Evolutionary conservation across 2,797 vertebrate species (phyloP).

Genomic region (Anas bahamensis): DNA sequence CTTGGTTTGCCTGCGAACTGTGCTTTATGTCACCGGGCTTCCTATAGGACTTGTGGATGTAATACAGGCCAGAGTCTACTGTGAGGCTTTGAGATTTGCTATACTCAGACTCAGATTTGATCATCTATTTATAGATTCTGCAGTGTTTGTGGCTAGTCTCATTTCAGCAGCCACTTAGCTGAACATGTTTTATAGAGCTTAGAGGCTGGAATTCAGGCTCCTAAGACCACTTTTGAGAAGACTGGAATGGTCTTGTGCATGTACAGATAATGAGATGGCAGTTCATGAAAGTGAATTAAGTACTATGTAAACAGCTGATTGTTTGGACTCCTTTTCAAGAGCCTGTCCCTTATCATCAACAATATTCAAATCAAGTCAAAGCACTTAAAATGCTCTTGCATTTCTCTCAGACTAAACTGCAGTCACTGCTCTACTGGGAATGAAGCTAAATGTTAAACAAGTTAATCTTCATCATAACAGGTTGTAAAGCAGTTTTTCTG

Average conservation of each 20-base stretch:
- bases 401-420: conserved; percentile 40
- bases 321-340: conserved; percentile 2
- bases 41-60: neutral
- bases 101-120: neutral
- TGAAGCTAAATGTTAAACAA: conserved; percentile 57
- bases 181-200: neutral
- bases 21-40: neutral
- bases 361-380: conserved; percentile 48
- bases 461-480: conserved; percentile 58
- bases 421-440: neutral
- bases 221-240: neutral
- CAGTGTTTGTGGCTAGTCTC: neutral
- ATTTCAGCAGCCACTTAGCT: conserved; percentile 27
- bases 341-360: neutral
- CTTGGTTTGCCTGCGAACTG: neutral
- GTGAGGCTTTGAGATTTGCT: neutral
- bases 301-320: conserved; percentile 20
- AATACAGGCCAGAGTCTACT: neutral
- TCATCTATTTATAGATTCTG: conserved; percentile 28
- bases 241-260: neutral
- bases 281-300: conserved; percentile 8
- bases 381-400: neutral
- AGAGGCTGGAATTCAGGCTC: neutral
- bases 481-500: conserved; percentile 55
- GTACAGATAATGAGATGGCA: neutral